These are phyloP conservation scores for Melangyna quadrimaculata DNA, from an alignment of 2,888 invertebrate species.

Conservation along the genomic window DNA sequence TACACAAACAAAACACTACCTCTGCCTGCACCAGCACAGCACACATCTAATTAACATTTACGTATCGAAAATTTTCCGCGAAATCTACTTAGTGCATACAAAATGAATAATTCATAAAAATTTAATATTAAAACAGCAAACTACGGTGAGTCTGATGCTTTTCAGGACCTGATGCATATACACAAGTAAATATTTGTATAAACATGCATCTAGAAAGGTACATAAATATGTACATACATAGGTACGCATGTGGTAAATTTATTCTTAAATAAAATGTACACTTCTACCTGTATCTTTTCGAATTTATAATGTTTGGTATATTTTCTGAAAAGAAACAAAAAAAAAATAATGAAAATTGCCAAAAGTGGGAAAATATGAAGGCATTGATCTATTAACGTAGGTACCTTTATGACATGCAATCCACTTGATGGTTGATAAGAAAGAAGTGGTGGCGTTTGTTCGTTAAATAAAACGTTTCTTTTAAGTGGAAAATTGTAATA, in stretches of 20 bases:
- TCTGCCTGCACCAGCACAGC: background rate
- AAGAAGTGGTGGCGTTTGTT: no score
- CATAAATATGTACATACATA: no score
- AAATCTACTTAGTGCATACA: slow-evolving; percentile 25
- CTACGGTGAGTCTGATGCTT: background rate
- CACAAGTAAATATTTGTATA: slow-evolving; percentile 13
- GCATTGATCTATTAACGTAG: no score
- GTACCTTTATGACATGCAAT: no score
- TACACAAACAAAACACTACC: background rate
- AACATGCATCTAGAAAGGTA: background rate
- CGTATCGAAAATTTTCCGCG: slow-evolving; percentile 2
- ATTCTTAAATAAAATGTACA: background rate
- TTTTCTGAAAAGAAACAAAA: background rate
- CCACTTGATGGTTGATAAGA: no score
- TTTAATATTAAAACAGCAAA: slow-evolving; percentile 19
- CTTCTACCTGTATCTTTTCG: no score
- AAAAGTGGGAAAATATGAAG: background rate
- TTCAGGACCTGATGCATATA: background rate
- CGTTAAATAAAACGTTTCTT: no score
- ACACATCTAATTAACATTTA: slow-evolving; percentile 20
- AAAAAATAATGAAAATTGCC: background rate
- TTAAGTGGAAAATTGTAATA: background rate
- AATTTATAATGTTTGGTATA: background rate
- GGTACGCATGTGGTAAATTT: background rate
- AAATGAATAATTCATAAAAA: slow-evolving; percentile 42